These are phyloP conservation scores for Clavelina lepadiformis DNA, from an alignment of 23 tunicate species.

Conservation along the genomic window DNA sequence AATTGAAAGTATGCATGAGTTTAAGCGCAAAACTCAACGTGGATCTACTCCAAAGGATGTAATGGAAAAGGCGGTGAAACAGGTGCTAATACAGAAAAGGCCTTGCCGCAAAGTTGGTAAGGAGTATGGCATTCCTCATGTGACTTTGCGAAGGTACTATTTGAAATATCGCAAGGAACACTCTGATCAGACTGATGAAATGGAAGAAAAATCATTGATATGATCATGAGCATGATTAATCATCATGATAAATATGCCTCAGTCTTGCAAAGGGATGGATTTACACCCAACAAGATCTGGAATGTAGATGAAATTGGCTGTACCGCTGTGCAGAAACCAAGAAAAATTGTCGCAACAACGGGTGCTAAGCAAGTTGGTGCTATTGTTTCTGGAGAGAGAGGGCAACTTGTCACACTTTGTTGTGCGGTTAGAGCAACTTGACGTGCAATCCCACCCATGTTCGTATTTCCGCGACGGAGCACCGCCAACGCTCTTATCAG, in stretches of 20 bases:
- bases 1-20: too few relatives aligned
- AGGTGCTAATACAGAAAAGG: background rate
- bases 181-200: background rate
- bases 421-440: constrained; percentile 6
- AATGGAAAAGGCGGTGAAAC: too few relatives aligned
- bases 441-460: constrained; percentile 3
- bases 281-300: constrained; percentile 5
- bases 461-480: constrained; percentile 1
- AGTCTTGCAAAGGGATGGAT: background rate
- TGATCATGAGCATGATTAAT: too few relatives aligned
- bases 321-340: constrained; percentile 2
- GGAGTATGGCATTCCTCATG: background rate
- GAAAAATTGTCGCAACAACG: background rate
- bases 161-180: too few relatives aligned
- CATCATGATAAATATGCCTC: background rate
- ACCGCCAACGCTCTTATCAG: too few relatives aligned
- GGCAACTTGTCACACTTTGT: constrained; percentile 1
- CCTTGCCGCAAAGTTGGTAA: constrained; percentile 5
- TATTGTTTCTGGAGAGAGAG: constrained; percentile 3
- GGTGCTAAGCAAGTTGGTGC: constrained; percentile 8
- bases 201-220: background rate
- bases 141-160: background rate
- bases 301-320: constrained; percentile 11
- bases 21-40: too few relatives aligned
- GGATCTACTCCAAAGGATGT: constrained; percentile 1